Conservation (phyloP, 2,888 invertebrate species). For the Dromius quadrimaculatus region DNA sequence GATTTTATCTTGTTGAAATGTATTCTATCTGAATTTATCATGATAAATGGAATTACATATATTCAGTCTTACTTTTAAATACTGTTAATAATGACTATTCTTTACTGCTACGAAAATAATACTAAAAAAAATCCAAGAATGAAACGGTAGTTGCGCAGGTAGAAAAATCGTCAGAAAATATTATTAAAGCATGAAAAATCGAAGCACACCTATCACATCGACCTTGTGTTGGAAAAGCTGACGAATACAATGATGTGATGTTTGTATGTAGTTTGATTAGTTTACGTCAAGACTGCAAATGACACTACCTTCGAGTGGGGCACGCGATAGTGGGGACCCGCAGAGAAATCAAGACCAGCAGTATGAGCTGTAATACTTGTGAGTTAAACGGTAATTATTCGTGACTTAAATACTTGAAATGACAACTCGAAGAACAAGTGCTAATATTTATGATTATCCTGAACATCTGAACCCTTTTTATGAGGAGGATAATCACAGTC, state of each 20-base stretch:
- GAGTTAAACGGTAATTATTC: not conserved
- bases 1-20: too few species aligned
- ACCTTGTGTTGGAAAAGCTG: constrained; percentile 13
- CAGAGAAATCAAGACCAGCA: not conserved
- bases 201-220: not conserved
- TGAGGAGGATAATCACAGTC: constrained; percentile 67
- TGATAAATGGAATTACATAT: too few species aligned
- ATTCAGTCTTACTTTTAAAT: too few species aligned
- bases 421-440: constrained; percentile 47
- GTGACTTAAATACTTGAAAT: constrained; percentile 23
- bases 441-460: constrained; percentile 73
- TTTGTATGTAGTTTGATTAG: constrained; percentile 21
- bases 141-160: too few species aligned
- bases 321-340: not conserved
- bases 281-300: not conserved
- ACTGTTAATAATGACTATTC: too few species aligned
- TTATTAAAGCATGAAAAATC: constrained; percentile 1
- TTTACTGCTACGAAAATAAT: too few species aligned
- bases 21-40: too few species aligned
- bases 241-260: not conserved
- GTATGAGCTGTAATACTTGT: not conserved
- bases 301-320: not conserved
- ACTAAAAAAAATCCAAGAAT: too few species aligned
- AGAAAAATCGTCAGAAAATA: too few species aligned
- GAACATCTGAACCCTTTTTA: constrained; percentile 83